These are phyloP conservation scores for Camponotus vicinus DNA, from an alignment of 1,140 invertebrate species.

Conservation along the genomic window DNA sequence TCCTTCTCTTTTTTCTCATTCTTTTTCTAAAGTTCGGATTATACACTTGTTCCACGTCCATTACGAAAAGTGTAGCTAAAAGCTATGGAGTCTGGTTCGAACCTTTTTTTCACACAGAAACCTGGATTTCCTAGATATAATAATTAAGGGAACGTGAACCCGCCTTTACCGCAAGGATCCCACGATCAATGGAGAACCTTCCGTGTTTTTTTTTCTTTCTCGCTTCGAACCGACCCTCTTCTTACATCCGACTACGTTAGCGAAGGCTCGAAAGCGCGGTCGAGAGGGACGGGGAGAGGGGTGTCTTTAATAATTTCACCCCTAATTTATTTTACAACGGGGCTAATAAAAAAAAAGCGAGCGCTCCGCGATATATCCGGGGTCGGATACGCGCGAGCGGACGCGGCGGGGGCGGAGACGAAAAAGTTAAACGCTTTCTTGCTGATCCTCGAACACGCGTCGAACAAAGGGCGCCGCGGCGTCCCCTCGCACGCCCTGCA, in stretches of 20 bases:
- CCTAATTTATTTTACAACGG: slow-evolving; percentile 76
- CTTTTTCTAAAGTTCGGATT: not conserved
- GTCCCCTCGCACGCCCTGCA: slow-evolving; percentile 28
- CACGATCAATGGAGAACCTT: slow-evolving; percentile 37
- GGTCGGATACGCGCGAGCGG: not conserved
- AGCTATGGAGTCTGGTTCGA: not conserved
- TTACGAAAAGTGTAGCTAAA: not conserved
- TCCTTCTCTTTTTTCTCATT: not conserved
- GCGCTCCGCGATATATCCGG: slow-evolving; percentile 48
- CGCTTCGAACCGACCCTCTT: not conserved
- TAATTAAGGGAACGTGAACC: slow-evolving; percentile 38
- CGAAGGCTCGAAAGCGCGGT: not conserved
- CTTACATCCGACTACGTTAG: not conserved
- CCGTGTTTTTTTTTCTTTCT: slow-evolving; percentile 7
- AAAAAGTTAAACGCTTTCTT: slow-evolving; percentile 71
- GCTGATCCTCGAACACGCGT: slow-evolving; percentile 53
- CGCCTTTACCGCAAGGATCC: slow-evolving; percentile 28
- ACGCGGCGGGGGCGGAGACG: slow-evolving; percentile 41
- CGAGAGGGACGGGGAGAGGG: not conserved
- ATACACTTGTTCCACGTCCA: not conserved
- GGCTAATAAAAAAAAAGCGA: slow-evolving; percentile 73
- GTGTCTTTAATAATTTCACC: slow-evolving; percentile 76
- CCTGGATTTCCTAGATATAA: slow-evolving; percentile 25
- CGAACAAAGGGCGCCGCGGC: slow-evolving; percentile 59
- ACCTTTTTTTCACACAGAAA: not conserved